Base-by-base conservation (phyloP, 2,113 vertebrate genomes). In the Salminus brasiliensis region DNA sequence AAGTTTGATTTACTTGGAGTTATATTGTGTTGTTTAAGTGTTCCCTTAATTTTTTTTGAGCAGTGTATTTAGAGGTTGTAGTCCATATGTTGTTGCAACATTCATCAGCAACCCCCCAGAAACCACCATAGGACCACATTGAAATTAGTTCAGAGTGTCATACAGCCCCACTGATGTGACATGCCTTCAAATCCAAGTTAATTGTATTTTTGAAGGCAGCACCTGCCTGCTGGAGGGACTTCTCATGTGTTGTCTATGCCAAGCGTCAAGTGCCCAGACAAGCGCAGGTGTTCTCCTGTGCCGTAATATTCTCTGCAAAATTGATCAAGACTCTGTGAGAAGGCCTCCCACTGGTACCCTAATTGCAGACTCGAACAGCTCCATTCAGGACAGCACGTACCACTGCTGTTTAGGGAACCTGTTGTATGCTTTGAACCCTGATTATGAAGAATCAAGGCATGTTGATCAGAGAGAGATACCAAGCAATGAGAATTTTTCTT, bases 151-250 rank as follows among this genome's bases (percentile, higher is more conserved):
- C 12, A 15, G 13, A 13, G n/a, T 55, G 23, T 8, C 9, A 1
- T 12, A 2, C 52, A 55, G 52, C 9, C 23, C n/a, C 25, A 9
- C 9, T n/a, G n/a, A 5, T 18, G 6, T 23, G 2, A 25, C 10
- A 55, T n/a, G 2, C 4, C 52, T 55, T 10, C 13, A 55, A n/a
- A 55, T 4, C n/a, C 9, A 25, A 10, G 52, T n/a, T 77, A 77
- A 68, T 57, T 68, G 74, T 63, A 68, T 68, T 77, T 77, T 52
- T 57, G 47, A 77, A 57, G 63, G 12, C 53, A 27, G 74, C 47
- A 21, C 45, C 63, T 76, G 66, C 62, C 63, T 62, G 39, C 55
- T 45, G 39, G 39, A 13, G 27, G 36, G 15, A 47, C 32, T 55
- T 29, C 62, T 39, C 45, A 30, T 36, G 27, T 25, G 36, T 23